phyloP scores from a whole-genome alignment of 2,888 invertebrate genomes.

The Periphyllus acericola region DNA sequence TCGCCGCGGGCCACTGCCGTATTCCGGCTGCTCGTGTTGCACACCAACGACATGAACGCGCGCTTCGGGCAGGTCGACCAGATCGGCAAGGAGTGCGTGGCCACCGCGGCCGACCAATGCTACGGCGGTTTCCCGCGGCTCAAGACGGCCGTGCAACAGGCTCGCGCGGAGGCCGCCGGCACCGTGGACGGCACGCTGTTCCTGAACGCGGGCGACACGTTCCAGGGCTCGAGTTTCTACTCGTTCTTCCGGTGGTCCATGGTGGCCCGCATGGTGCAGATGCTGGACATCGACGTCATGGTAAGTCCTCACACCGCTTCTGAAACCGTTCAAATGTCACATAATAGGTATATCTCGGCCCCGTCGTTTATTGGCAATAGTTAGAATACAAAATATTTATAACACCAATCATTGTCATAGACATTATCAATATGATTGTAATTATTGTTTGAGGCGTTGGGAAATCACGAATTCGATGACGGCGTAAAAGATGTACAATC shows the following conservation, averaged over 20 bases:
- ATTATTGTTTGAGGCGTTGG: constrained; percentile 82
- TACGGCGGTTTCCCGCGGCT: constrained; percentile 87
- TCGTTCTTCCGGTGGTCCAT: constrained; percentile 83
- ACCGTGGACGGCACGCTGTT: constrained; percentile 72
- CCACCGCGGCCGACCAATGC: constrained; percentile 69
- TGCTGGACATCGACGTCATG: constrained; percentile 83
- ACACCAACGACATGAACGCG: constrained; percentile 93
- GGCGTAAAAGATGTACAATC: constrained; percentile 79
- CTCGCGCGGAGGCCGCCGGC: constrained; percentile 70
- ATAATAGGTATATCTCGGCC: too few relatives aligned
- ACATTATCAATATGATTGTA: too few relatives aligned
- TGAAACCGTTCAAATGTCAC: too few relatives aligned
- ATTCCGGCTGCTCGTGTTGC: constrained; percentile 79
- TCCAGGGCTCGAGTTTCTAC: constrained; percentile 90
- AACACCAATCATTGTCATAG: too few relatives aligned
- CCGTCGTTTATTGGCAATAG: too few relatives aligned
- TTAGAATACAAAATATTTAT: too few relatives aligned
- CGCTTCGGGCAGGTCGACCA: constrained; percentile 74
- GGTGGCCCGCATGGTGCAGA: constrained; percentile 81
- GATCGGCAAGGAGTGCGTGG: constrained; percentile 72
- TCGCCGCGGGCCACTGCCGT: constrained; percentile 63
- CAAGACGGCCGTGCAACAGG: constrained; percentile 71
- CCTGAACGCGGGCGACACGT: constrained; percentile 92
- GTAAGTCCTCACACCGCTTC: too few relatives aligned
- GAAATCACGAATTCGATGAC: constrained; percentile 93